Conservation (phyloP, 1,140 invertebrate species). For the Brachionus asplanchnoidis region DNA sequence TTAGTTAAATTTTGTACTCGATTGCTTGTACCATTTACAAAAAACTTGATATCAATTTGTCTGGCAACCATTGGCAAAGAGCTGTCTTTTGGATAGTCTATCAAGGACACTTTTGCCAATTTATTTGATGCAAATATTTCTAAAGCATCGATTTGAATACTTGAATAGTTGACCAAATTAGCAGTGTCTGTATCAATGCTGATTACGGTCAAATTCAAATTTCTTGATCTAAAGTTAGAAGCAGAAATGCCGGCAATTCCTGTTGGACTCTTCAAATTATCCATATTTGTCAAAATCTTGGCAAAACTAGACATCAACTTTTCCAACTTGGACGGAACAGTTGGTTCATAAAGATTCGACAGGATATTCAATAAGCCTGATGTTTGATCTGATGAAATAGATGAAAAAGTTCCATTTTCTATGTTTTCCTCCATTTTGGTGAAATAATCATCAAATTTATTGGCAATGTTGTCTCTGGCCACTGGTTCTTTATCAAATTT, state of each 20-base stretch:
- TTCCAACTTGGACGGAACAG: neutral
- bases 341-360: neutral
- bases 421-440: neutral
- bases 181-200: neutral
- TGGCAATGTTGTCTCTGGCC: neutral
- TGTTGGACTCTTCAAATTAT: neutral
- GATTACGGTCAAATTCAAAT: neutral
- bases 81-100: neutral
- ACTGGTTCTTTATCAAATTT: neutral
- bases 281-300: neutral
- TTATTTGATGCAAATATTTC: neutral
- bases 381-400: neutral
- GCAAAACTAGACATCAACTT: neutral
- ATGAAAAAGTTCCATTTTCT: neutral
- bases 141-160: neutral
- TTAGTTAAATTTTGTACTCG: neutral
- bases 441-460: neutral
- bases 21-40: neutral
- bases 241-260: neutral
- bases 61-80: neutral
- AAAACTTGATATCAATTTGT: constrained; percentile 29
- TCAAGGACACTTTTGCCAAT: neutral
- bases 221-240: neutral
- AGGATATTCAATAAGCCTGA: neutral
- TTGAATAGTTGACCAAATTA: neutral